Evolutionary conservation across 2,888 invertebrate genomes (phyloP).

Genomic region (Limnephilus lunatus): DNA sequence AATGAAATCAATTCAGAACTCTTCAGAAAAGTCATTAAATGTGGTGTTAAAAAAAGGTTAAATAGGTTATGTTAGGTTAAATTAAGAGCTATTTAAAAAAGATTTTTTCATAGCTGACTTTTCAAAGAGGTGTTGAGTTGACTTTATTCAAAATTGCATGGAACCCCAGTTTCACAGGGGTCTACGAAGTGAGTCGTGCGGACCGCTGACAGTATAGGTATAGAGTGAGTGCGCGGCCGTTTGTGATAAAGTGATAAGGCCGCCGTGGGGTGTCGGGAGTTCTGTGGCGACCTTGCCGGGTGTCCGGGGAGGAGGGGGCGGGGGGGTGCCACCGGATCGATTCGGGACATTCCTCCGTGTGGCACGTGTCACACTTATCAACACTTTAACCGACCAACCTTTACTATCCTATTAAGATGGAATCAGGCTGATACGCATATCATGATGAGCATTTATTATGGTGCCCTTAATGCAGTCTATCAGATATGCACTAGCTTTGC

Average conservation of each 20-base stretch:
- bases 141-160: too few relatives aligned
- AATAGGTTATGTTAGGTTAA: too few relatives aligned
- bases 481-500: neutral
- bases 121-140: too few relatives aligned
- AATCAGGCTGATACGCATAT: neutral
- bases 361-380: neutral
- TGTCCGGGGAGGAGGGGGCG: neutral
- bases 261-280: neutral
- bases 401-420: neutral
- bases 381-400: neutral
- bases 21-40: too few relatives aligned
- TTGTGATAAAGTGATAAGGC: neutral
- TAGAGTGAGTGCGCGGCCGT: neutral
- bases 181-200: neutral
- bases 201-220: neutral
- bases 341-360: constrained; percentile 8
- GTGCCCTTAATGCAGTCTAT: neutral
- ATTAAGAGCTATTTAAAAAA: too few relatives aligned
- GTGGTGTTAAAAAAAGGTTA: too few relatives aligned
- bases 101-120: too few relatives aligned
- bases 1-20: too few relatives aligned
- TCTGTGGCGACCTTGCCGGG: neutral
- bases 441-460: neutral
- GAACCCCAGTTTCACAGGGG: neutral
- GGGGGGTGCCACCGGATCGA: constrained; percentile 19